These are phyloP conservation scores for Chrysolophus pictus DNA, from an alignment of 2,797 vertebrate species.

Conservation along the genomic window DNA sequence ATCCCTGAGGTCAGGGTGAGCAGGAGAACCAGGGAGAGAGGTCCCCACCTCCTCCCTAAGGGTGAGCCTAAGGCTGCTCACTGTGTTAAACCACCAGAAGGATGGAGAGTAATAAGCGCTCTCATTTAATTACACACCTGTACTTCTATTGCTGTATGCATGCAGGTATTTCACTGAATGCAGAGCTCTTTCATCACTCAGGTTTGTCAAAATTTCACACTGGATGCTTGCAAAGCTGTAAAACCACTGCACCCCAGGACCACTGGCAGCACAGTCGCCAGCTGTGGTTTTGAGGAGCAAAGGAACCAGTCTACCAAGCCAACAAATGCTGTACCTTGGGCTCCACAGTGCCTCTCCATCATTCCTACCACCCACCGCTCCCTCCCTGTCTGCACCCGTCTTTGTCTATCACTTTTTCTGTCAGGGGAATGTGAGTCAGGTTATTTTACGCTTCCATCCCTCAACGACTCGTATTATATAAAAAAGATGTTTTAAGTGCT, in stretches of 20 bases:
- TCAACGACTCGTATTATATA: slow-evolving; percentile 81
- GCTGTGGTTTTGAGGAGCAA: neutral
- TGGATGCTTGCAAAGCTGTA: neutral
- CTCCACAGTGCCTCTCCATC: neutral
- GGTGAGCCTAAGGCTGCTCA: neutral
- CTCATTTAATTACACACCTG: neutral
- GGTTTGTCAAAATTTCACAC: neutral
- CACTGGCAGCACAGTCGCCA: neutral
- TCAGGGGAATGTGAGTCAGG: slow-evolving; percentile 73
- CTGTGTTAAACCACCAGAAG: too few species aligned
- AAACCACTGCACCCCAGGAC: neutral
- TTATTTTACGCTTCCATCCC: slow-evolving; percentile 82
- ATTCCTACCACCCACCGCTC: neutral
- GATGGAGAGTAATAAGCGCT: neutral
- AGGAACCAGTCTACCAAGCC: neutral
- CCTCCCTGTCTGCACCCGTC: neutral
- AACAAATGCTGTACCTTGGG: neutral
- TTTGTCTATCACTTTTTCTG: slow-evolving; percentile 74
- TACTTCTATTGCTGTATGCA: too few species aligned
- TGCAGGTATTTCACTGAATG: neutral
- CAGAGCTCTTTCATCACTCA: neutral
- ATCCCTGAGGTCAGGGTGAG: neutral
- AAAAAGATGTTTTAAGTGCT: slow-evolving; percentile 86
- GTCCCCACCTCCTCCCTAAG: neutral
- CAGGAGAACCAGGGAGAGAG: neutral